Evolutionary conservation across 2,888 invertebrate genomes (phyloP).

Genomic region (Macrosiphum euphorbiae): DNA sequence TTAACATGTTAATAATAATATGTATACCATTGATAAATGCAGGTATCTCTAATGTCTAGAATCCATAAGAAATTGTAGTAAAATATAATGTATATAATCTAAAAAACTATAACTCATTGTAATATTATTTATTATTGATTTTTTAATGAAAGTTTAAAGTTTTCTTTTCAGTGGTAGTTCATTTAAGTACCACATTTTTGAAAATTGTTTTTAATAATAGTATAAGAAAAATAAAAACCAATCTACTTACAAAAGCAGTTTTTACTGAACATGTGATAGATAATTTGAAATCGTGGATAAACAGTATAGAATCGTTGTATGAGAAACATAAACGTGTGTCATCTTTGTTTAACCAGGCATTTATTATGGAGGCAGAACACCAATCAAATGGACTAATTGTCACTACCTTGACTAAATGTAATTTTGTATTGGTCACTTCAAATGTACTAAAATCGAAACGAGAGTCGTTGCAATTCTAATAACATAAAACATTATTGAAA

Average conservation of each 20-base stretch:
- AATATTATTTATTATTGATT: neutral
- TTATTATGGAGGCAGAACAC: slow-evolving; percentile 52
- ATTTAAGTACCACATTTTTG: neutral
- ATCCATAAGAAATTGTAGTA: neutral
- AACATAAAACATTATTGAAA: neutral
- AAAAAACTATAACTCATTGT: neutral
- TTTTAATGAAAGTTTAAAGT: neutral
- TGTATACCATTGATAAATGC: neutral
- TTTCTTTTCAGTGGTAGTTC: neutral
- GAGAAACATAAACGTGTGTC: slow-evolving; percentile 62
- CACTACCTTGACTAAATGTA: slow-evolving; percentile 41
- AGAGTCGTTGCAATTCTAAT: slow-evolving; percentile 48
- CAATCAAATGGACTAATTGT: slow-evolving; percentile 60
- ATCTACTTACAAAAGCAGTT: slow-evolving; percentile 81
- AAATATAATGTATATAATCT: neutral
- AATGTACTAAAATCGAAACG: slow-evolving; percentile 53
- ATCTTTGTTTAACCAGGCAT: slow-evolving; percentile 60
- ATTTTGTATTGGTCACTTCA: slow-evolving; percentile 61
- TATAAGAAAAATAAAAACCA: neutral
- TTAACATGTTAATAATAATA: no score
- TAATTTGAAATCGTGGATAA: slow-evolving; percentile 81
- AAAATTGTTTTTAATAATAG: neutral
- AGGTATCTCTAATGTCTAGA: neutral
- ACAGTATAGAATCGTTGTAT: slow-evolving; percentile 77
- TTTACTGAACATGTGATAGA: slow-evolving; percentile 83